A percentile compares a stretch with the other conserved stretches of the same genome.
These are phyloP conservation scores for Bombylius major DNA, from an alignment of 2,888 invertebrate species.

Conservation along the genomic window DNA sequence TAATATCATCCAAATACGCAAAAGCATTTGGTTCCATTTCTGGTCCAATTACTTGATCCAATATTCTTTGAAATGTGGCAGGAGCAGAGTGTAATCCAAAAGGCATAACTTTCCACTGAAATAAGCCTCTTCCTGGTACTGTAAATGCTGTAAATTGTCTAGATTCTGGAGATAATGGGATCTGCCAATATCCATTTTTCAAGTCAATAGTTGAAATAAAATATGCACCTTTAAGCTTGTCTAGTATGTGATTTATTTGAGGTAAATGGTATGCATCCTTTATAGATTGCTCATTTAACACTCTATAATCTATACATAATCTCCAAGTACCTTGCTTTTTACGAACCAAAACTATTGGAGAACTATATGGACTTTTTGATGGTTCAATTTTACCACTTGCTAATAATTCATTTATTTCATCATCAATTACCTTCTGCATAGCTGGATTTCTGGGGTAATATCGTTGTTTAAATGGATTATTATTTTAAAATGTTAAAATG, in stretches of 20 bases:
- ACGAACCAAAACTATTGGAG: background rate
- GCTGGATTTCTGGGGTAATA: background rate
- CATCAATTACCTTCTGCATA: background rate
- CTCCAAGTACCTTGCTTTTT: background rate
- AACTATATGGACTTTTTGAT: background rate
- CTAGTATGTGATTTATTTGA: background rate
- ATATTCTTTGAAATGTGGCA: conserved; percentile 5
- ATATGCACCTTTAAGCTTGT: background rate
- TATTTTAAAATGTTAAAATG: too few relatives aligned
- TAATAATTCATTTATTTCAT: background rate
- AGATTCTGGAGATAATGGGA: background rate
- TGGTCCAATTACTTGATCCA: background rate
- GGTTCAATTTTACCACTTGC: background rate
- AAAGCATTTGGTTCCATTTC: conserved; percentile 2
- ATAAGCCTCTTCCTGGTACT: conserved; percentile 1
- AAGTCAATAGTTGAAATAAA: background rate
- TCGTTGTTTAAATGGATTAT: background rate
- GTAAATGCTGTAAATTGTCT: background rate
- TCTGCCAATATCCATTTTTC: background rate
- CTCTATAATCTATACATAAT: background rate
- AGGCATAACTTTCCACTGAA: background rate
- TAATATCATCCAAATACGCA: conserved; percentile 5
- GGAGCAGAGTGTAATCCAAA: background rate
- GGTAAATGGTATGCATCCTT: background rate
- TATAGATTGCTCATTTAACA: background rate